A percentile compares a stretch with the other conserved stretches of the same genome.
Evolutionary conservation across 37 sponge, comb jelly and placozoan species (phyloP).

Genomic region (Haliclona indistincta): DNA sequence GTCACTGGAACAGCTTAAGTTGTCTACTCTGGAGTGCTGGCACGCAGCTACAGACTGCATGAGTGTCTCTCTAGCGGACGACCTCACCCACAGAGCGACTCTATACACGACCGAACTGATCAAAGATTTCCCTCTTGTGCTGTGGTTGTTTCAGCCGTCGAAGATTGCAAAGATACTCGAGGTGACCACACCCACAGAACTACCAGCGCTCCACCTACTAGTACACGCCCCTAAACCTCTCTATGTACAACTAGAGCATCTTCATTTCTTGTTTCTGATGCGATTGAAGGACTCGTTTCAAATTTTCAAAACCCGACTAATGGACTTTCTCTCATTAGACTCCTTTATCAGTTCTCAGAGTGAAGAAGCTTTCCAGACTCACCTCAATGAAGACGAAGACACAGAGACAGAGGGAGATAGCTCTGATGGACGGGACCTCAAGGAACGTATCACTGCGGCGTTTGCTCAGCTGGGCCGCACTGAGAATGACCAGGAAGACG

Average conservation of each 20-base stretch:
- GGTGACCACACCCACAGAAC: not conserved
- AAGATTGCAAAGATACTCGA: constrained; percentile 12
- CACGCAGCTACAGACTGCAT: constrained; percentile 55
- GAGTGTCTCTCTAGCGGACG: constrained; percentile 36
- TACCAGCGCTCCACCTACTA: not conserved
- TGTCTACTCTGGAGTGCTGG: constrained; percentile 41
- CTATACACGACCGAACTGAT: constrained; percentile 46
- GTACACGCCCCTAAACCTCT: constrained; percentile 29
- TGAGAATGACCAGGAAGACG: no score
- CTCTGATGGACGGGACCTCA: not conserved
- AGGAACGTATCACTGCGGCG: not conserved
- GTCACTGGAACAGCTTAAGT: constrained; percentile 4
- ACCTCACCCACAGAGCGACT: constrained; percentile 38
- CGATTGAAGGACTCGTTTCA: constrained; percentile 66
- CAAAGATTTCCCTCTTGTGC: constrained; percentile 58
- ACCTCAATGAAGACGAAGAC: not conserved
- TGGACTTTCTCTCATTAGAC: constrained; percentile 28
- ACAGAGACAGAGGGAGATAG: not conserved
- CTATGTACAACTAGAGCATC: constrained; percentile 26
- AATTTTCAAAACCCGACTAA: constrained; percentile 29
- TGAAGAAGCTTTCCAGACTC: not conserved
- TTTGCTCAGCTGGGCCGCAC: no score
- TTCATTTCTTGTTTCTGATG: constrained; percentile 63
- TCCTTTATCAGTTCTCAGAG: not conserved
- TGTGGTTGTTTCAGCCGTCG: constrained; percentile 57